These are phyloP conservation scores for Geococcyx californianus DNA, from an alignment of 2,113 vertebrate genomes.

Conservation along the genomic window DNA sequence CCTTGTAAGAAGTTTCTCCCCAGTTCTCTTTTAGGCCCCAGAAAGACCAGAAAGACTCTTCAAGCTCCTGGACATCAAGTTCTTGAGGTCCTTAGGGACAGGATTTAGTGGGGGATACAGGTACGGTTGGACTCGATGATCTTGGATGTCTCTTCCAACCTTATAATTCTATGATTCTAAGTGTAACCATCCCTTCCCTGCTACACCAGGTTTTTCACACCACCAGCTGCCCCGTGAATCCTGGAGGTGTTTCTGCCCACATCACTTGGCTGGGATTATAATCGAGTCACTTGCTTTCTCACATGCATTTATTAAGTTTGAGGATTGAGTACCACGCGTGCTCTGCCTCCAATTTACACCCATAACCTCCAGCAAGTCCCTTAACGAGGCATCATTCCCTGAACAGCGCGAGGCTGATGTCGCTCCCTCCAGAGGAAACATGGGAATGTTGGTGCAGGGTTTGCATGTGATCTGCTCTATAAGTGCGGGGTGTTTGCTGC, in stretches of 20 bases:
- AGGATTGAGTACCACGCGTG: background rate
- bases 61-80: background rate
- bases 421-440: background rate
- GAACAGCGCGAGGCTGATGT: background rate
- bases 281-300: rapidly evolving
- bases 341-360: background rate
- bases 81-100: too few species aligned
- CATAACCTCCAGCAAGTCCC: background rate
- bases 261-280: background rate
- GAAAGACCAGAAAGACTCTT: background rate
- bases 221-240: background rate
- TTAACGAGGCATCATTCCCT: background rate
- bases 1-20: too few species aligned
- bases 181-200: background rate
- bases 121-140: too few species aligned
- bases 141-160: too few species aligned
- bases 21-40: too few species aligned
- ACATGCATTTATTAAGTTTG: background rate
- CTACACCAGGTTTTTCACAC: rapidly evolving
- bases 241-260: background rate
- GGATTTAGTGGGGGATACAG: too few species aligned
- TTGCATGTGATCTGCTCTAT: background rate
- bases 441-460: background rate
- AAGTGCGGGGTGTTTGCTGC: background rate
- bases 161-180: too few species aligned